Evolutionary conservation across 2,113 vertebrate genomes (phyloP), one percentile per base, ranked within the genome.

Genomic region (Dascyllus trimaculatus): DNA sequence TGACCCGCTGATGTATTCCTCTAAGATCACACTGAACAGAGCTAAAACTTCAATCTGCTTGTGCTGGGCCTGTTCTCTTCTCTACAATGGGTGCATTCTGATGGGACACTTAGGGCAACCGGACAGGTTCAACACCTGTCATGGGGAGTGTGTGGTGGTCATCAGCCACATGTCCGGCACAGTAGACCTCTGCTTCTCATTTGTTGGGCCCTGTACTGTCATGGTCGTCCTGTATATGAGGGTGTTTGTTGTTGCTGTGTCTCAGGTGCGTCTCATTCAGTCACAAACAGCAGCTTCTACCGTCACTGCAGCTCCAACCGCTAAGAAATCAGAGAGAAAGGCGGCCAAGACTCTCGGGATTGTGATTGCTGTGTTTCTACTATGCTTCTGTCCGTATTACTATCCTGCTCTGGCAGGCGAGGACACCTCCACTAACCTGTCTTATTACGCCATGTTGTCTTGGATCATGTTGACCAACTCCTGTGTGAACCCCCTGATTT

Each of bases 401-500:
- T 89, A 79, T 19, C 84, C 87, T 0, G 11, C 78, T 10, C 4
- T 82, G 0, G 1, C 51, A 38, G 87, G 87, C 0, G 17, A 11
- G 0, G 67, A 80, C 45, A 84, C 26, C 4, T 82, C 84, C 0
- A 82, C 0, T 0, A 82, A 15, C 13, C 13, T 64, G 51, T 66
- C 78, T 0, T 86, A 1, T 3, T 86, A 8, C 2, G 72, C 75
- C 0, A 0, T 35, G 26, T 26, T 26, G 26, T 26, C 26, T 26
- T 26, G 26, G 26, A 26, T 91, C 25, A 24, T 88, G 38, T 5
- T 81, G 8, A 2, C 45, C 0, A 89, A 91, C 46, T 88, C 90
- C 0, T 79, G 84, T 40, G 1, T 81, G 0, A 93, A 91, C 64
- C 90, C 86, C 25, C 54, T 92, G 15, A 81, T 88, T 10, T 91